phyloP scores from a whole-genome alignment of 2,797 vertebrate genomes.

The Muscicapa striata region DNA sequence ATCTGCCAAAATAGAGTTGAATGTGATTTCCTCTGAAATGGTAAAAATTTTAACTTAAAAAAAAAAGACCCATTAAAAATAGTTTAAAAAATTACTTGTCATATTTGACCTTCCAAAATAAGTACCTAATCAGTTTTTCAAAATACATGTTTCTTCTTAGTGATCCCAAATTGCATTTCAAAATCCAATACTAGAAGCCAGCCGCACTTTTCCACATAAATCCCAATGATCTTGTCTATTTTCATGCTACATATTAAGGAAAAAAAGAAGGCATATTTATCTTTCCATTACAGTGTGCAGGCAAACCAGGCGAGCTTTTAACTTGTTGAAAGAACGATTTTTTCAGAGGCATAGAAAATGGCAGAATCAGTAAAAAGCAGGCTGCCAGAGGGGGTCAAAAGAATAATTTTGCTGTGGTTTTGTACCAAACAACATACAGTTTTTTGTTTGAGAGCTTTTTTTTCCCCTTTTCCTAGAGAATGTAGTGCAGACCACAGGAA shows the following conservation, averaged over 20 bases:
- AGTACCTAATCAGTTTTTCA: neutral
- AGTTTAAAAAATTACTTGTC: neutral
- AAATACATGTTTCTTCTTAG: neutral
- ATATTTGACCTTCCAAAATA: slow-evolving; percentile 10
- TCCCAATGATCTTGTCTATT: neutral
- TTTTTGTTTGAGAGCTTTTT: neutral
- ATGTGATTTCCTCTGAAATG: neutral
- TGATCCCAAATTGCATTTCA: neutral
- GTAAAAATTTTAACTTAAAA: neutral
- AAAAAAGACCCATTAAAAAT: neutral
- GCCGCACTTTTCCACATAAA: neutral
- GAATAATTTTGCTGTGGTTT: neutral
- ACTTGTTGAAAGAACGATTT: neutral
- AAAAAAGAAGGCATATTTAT: neutral
- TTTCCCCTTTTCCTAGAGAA: neutral
- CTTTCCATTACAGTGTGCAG: neutral
- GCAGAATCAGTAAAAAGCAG: neutral
- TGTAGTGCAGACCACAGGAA: neutral
- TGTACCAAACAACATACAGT: neutral
- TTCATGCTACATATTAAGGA: neutral
- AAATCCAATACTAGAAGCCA: neutral
- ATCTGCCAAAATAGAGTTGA: neutral
- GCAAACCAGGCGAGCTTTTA: neutral
- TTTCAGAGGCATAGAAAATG: neutral
- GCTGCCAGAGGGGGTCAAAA: neutral